Conservation (phyloP, 2,888 invertebrate species). For the Brenthis daphne region DNA sequence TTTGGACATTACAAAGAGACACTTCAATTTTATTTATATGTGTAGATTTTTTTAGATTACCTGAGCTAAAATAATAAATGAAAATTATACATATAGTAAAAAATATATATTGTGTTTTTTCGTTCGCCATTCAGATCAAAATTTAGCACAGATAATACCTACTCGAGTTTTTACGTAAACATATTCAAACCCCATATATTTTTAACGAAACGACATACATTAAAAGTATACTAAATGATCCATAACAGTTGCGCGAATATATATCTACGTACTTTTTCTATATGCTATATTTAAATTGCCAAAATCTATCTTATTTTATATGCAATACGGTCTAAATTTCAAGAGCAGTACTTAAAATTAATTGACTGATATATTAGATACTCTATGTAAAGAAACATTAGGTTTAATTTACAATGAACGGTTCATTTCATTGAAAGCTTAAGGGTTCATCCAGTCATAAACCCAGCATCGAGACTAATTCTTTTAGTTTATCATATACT, state of each 20-base stretch:
- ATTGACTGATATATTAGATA: constrained; percentile 1
- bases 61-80: too few species aligned
- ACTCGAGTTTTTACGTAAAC: too few species aligned
- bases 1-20: too few species aligned
- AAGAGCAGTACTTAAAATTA: background rate
- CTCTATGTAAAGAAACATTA: background rate
- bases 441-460: constrained; percentile 33
- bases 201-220: constrained; percentile 23
- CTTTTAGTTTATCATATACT: constrained; percentile 16
- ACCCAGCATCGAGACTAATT: constrained; percentile 24
- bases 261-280: background rate
- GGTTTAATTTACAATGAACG: constrained; percentile 10
- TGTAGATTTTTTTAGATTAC: too few species aligned
- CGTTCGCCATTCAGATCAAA: too few species aligned
- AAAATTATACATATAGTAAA: too few species aligned
- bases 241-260: background rate
- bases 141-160: too few species aligned
- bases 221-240: constrained; percentile 24
- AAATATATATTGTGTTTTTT: too few species aligned
- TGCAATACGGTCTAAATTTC: background rate
- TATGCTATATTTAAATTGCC: background rate
- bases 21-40: too few species aligned
- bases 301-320: constrained; percentile 2
- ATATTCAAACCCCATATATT: constrained; percentile 6
- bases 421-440: constrained; percentile 25